Evolutionary conservation across 1,140 invertebrate genomes (phyloP), one percentile per base, ranked within the genome.

Genomic region (Coelopa frigida): DNA sequence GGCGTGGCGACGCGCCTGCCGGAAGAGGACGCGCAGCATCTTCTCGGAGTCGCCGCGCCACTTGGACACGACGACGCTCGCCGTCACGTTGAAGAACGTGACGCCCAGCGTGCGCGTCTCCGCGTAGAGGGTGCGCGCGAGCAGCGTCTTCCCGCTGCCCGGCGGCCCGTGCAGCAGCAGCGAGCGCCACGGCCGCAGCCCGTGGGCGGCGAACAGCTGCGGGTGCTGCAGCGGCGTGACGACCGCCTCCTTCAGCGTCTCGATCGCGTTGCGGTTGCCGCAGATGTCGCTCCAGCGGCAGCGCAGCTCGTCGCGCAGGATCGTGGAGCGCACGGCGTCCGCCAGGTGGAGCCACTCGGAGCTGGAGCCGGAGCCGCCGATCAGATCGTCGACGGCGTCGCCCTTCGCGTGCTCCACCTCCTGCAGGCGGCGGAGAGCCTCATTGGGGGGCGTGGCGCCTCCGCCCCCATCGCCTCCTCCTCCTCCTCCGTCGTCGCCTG

Each of bases 41-140:
- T 94, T 96, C 73, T 96, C 92, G 0, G 90, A 94, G 55, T 97
- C 92, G 0, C 92, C 93, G 41, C 93, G 74, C 91, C 92, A 96
- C 72, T 96, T 96, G 58, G 88, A 92, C 4, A 94, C 80, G 17
- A 96, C 77, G 2, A 83, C 83, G 52, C 89, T 91, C 27, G 88
- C 84, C 0, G 89, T 87, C 22, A 96, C 82, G 57, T 94, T 95
- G 62, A 96, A 93, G 68, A 95, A 94, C 0, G 88, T 88, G 7
- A 70, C 55, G 32, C 49, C 46, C 3, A 17, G 69, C n/a, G 83
- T 82, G 24, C 80, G 74, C 35, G 85, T 85, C 70, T 94, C 88
- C 5, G 81, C 79, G 5, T 91, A 90, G 1, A 92, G 78, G 1
- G 89, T 89, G 72, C 87, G 90, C 1, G 91, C 92, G 50, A 96